Evolutionary conservation across 37 sponge, comb jelly and placozoan species (phyloP), one percentile per base, ranked within the genome.

Genomic region (Tethya wilhelma): DNA sequence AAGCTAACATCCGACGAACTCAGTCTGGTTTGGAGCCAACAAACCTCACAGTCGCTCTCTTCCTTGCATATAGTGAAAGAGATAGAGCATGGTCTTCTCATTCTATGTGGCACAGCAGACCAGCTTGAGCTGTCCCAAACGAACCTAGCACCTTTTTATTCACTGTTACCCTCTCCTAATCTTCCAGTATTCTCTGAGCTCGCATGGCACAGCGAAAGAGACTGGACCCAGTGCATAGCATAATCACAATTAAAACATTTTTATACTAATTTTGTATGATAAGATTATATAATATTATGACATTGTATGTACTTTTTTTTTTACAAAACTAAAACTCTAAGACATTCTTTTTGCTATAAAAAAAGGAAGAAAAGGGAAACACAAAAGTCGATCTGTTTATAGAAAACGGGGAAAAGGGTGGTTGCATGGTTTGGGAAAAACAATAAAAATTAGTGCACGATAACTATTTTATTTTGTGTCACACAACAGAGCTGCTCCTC

Each of bases 401-500:
- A 23, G 6, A 23, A 29, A 60, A 60, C 25, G n/a, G 63, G 29
- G 23, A 23, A 60, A 60, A 60, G n/a, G 63, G 14, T 19, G n/a
- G n/a, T n/a, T n/a, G n/a, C n/a, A n/a, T n/a, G n/a, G n/a, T n/a
- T n/a, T n/a, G n/a, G n/a, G n/a, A n/a, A n/a, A 49, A 49, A 49
- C 14, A 49, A 49, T 49, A 49, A 49, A 19, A 49, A 49, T 49
- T 49, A 49, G 9, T 49, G 14, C 14, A 49, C 53, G 9, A 49
- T 49, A 49, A 9, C 9, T 9, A 20, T 19, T 62, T 79, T 89
- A 98, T 69, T 98, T 98, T 36, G 71, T 96, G 84, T 99, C 99
- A 74, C 99, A 94, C 49, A 99, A 87, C 11, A 99, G 87, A 20
- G 99, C 99, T 23, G 93, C 97, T 29, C 99, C 99, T 43, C 97